Evolutionary conservation across 2,797 vertebrate species (phyloP).

Genomic region (Cygnus olor): DNA sequence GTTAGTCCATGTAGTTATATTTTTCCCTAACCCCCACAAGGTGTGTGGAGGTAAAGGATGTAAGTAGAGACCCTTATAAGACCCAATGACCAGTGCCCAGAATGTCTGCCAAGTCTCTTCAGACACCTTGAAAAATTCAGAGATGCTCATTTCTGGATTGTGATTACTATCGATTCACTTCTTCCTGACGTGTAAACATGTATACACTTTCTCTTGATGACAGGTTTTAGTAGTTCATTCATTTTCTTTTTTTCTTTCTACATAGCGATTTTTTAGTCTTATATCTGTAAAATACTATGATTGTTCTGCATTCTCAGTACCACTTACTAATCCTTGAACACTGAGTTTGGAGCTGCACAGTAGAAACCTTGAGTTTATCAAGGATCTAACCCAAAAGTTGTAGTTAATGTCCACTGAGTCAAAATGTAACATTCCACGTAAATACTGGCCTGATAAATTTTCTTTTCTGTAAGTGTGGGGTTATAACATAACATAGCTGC

Average conservation of each 20-base stretch:
- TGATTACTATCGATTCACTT: neutral
- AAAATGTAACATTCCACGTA: neutral
- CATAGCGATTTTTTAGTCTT: neutral
- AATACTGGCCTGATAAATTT: neutral
- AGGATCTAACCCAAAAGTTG: neutral
- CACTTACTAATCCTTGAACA: neutral
- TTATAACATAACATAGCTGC: neutral
- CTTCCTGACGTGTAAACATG: neutral
- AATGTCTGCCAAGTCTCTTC: neutral
- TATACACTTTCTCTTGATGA: neutral
- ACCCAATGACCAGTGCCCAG: neutral
- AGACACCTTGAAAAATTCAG: neutral
- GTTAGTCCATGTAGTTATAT: neutral
- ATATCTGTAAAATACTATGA: neutral
- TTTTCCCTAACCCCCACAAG: neutral
- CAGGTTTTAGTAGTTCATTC: neutral
- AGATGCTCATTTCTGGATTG: neutral
- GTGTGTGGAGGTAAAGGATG: neutral
- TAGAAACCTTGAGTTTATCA: neutral
- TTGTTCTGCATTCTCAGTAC: neutral
- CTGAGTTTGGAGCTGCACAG: neutral
- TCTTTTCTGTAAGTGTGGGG: neutral
- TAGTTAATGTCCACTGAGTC: neutral
- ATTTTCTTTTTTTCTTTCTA: neutral
- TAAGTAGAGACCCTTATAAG: neutral